A percentile compares a stretch with the other conserved stretches of the same genome.
Evolutionary conservation across 1,140 invertebrate genomes (phyloP).

Genomic region (Temnothorax nylanderi): DNA sequence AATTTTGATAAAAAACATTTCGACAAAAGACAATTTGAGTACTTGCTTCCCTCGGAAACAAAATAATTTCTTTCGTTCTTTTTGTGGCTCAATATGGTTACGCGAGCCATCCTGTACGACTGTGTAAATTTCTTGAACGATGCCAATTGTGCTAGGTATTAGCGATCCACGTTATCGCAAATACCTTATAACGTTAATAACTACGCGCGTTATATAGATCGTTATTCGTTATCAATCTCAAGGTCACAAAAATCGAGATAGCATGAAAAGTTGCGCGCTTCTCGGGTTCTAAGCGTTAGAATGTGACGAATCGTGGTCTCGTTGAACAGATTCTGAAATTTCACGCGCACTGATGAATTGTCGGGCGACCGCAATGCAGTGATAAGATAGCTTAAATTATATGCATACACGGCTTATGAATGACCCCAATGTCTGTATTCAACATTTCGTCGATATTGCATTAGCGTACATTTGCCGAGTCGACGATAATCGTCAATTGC

Average conservation of each 20-base stretch:
- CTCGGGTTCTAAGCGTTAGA: background rate
- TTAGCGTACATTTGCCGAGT: background rate
- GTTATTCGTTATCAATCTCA: background rate
- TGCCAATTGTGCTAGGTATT: background rate
- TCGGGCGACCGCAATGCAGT: background rate
- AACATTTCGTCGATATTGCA: background rate
- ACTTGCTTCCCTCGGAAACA: background rate
- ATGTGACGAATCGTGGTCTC: background rate
- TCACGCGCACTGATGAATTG: background rate
- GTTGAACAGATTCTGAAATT: background rate
- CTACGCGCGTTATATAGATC: background rate
- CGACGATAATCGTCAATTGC: too few species aligned
- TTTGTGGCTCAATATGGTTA: background rate
- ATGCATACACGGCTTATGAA: background rate
- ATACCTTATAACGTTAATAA: background rate
- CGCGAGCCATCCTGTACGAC: too few species aligned
- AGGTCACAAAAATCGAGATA: background rate
- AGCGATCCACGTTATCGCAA: background rate
- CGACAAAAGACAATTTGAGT: background rate
- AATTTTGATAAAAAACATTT: background rate
- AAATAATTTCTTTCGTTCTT: background rate
- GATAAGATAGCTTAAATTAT: conserved; percentile 8
- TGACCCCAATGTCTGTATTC: background rate
- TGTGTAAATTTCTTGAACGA: background rate
- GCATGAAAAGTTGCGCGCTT: background rate